Base-by-base conservation (phyloP, 2,888 invertebrate species). In the Exocentrus adspersus region DNA sequence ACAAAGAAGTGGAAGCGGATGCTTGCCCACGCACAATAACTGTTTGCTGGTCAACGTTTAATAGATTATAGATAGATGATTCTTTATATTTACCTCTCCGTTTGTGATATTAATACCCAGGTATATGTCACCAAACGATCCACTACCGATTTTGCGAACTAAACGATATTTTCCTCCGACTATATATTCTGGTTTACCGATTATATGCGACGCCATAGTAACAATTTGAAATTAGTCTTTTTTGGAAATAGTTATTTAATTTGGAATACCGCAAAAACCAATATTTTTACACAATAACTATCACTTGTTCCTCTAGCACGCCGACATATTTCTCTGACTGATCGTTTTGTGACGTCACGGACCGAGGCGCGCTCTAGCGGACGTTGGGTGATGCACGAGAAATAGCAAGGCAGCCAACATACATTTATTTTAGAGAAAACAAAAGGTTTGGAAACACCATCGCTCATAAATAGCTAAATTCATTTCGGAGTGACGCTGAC, bases 91-190 rank as follows among this genome's bases (percentile, higher is more conserved):
- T 86, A 92, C 92, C 90, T 94, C 95, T 84, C 94, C 94, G 87
- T 92, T 94, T 82, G 90, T 88, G 82, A 92, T 89, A 86, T 94
- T 93, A 87, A 94, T 92, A 74, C 94, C 98, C 84, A 98, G 87
- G 86, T 95, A 98, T 84, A 99, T 98, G 86, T 98, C 98, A 81
- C 99, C 99, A 84, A 99, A 99, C 73, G 98, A 98, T 76, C 99
- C 99, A 85, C 97, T 97, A 80, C 98, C 97, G 84, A 98, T 96
- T 90, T 97, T 97, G 78, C 97, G 90, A 82, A 97, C 91, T 81
- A 98, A 88, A 84, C 96, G 92, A 87, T 96, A 98, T 86, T 93
- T 95, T 80, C 93, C 93, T 83, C 93, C 94, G 83, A 95, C 91
- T 83, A 94, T 88, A 84, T 93, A 90, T 84, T 94, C 93, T 80